phyloP scores from a whole-genome alignment of 1,140 invertebrate genomes.

The Heliconius nattereri region DNA sequence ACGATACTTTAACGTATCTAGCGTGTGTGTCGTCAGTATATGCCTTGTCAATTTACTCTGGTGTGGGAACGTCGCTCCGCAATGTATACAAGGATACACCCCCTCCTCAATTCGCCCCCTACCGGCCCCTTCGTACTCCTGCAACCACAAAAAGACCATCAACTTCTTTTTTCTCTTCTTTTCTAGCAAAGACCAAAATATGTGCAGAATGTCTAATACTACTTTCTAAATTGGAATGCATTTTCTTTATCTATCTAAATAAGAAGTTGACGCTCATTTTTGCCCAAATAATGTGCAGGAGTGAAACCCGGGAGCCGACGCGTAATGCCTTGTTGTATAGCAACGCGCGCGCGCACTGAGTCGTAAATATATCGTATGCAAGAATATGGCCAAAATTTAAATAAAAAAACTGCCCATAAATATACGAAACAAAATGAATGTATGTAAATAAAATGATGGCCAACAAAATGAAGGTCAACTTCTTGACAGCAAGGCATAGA shows the following conservation, averaged over 20 bases:
- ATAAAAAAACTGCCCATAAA: slow-evolving; percentile 73
- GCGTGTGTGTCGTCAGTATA: slow-evolving; percentile 91
- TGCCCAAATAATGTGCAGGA: slow-evolving; percentile 86
- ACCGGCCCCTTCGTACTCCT: slow-evolving; percentile 89
- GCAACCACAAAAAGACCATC: slow-evolving; percentile 95
- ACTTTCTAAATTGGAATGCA: slow-evolving; percentile 79
- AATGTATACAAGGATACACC: slow-evolving; percentile 91
- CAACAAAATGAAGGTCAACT: slow-evolving; percentile 95
- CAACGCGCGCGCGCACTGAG: slow-evolving; percentile 71
- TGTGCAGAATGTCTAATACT: slow-evolving; percentile 78
- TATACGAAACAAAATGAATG: slow-evolving; percentile 80
- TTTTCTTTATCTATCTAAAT: slow-evolving; percentile 80
- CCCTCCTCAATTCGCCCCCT: slow-evolving; percentile 76
- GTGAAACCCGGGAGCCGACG: slow-evolving; percentile 73
- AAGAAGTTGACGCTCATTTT: slow-evolving; percentile 98
- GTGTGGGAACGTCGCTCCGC: slow-evolving; percentile 91
- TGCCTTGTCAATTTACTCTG: slow-evolving; percentile 94
- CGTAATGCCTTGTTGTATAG: slow-evolving; percentile 76
- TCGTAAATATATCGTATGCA: slow-evolving; percentile 66
- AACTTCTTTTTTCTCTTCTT: slow-evolving; percentile 89
- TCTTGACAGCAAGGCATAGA: slow-evolving; percentile 89
- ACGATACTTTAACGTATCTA: slow-evolving; percentile 92
- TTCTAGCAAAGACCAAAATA: slow-evolving; percentile 68
- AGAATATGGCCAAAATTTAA: slow-evolving; percentile 76
- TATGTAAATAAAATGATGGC: slow-evolving; percentile 86